phyloP scores from a whole-genome alignment of 2,797 vertebrate species.

The Acomys russatus region DNA sequence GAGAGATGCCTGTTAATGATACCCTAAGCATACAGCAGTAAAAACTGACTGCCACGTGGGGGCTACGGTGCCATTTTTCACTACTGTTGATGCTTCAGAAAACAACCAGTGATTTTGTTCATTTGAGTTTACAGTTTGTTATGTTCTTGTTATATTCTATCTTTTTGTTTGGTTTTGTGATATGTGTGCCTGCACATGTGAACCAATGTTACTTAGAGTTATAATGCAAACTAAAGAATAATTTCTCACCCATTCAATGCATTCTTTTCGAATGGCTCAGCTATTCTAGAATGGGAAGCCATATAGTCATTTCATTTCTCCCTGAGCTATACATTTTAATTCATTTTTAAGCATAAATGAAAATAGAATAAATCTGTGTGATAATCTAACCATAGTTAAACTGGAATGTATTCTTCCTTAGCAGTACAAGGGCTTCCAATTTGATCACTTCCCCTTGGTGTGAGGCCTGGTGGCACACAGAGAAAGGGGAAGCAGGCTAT shows the following conservation, averaged over 20 bases:
- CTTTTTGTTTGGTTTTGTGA: neutral
- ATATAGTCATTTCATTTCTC: constrained; percentile 44
- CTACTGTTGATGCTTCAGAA: neutral
- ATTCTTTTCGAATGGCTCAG: neutral
- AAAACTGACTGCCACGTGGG: neutral
- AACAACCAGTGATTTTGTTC: neutral
- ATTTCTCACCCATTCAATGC: neutral
- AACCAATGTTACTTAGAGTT: neutral
- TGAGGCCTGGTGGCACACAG: too few species aligned
- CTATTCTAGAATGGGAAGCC: neutral
- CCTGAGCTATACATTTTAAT: neutral
- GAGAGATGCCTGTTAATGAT: constrained; percentile 14
- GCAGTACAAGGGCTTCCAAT: neutral
- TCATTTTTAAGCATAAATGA: constrained; percentile 43
- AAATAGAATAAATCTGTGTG: neutral
- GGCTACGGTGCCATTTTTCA: neutral
- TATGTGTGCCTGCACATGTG: neutral
- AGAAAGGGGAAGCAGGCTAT: too few species aligned
- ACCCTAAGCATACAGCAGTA: neutral
- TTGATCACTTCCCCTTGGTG: too few species aligned
- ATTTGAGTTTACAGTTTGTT: constrained; percentile 18
- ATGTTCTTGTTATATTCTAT: constrained; percentile 39
- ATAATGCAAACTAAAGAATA: constrained; percentile 17
- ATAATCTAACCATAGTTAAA: neutral
- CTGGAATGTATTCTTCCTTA: constrained; percentile 27